Evolutionary conservation across 2,797 vertebrate species (phyloP).

Genomic region (Mus spretus): DNA sequence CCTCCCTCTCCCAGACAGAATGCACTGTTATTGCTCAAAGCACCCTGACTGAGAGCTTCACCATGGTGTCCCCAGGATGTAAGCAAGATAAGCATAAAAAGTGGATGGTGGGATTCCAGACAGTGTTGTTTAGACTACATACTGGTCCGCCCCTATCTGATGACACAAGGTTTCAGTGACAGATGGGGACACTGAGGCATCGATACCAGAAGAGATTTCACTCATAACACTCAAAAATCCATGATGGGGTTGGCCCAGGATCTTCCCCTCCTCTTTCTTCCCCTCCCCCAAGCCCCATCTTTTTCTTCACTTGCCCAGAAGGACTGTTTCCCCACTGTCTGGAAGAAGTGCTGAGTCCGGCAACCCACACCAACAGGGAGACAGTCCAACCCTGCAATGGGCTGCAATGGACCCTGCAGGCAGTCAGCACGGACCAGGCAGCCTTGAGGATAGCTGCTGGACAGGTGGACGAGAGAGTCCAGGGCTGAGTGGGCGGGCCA

Average conservation of each 20-base stretch:
- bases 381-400: not conserved
- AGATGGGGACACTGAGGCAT: not conserved
- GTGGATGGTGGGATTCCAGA: accelerated
- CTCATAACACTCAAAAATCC: too few species aligned
- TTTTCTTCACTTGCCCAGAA: not conserved
- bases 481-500: accelerated
- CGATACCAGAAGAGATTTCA: not conserved
- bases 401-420: not conserved
- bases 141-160: not conserved
- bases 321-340: not conserved
- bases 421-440: accelerated
- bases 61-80: accelerated
- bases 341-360: too few species aligned
- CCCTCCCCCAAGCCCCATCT: accelerated
- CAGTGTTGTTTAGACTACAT: accelerated
- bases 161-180: not conserved
- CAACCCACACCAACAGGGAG: not conserved
- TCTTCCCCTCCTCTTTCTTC: not conserved
- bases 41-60: accelerated
- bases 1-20: not conserved
- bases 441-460: accelerated
- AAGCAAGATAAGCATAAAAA: accelerated
- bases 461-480: accelerated
- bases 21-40: not conserved
- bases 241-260: too few species aligned